Evolutionary conservation across 2,113 vertebrate species (phyloP).

Genomic region (Andinoacara biseriatus): DNA sequence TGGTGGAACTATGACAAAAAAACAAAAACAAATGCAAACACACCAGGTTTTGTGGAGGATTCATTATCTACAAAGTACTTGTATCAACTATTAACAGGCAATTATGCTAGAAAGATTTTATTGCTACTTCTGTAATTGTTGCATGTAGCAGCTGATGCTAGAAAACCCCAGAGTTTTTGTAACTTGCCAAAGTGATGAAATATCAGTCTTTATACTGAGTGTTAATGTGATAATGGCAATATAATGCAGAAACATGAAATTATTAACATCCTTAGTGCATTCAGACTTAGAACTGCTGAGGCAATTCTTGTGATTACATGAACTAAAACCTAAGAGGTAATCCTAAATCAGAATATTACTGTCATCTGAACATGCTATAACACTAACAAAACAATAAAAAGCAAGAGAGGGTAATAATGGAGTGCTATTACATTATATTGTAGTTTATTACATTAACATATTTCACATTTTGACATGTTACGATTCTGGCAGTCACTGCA

Average conservation of each 20-base stretch:
- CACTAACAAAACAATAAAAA: not conserved
- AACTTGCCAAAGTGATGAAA: slow-evolving; percentile 16
- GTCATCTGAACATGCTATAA: not conserved
- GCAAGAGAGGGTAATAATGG: not conserved
- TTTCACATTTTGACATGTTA: slow-evolving; percentile 33
- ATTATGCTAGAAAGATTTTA: slow-evolving; percentile 31
- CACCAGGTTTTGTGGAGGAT: slow-evolving; percentile 1
- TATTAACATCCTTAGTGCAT: not conserved
- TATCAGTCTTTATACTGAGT: not conserved
- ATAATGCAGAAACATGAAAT: not conserved
- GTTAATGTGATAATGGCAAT: slow-evolving; percentile 3
- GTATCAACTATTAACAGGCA: slow-evolving; percentile 25
- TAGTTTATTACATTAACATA: slow-evolving; percentile 14
- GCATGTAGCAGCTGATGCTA: slow-evolving; percentile 30
- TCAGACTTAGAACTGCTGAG: not conserved
- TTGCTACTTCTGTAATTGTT: slow-evolving; percentile 50
- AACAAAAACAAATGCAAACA: not conserved
- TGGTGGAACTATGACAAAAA: not conserved
- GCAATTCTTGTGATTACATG: not conserved
- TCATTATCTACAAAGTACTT: slow-evolving; percentile 4
- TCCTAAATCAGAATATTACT: not conserved
- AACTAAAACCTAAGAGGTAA: not conserved
- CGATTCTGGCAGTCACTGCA: slow-evolving; percentile 14
- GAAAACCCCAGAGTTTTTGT: not conserved
- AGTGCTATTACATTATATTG: not conserved